A percentile compares a stretch with the other conserved stretches of the same genome.
phyloP scores from a whole-genome alignment of 2,888 invertebrate genomes.

The Parnassius smintheus region DNA sequence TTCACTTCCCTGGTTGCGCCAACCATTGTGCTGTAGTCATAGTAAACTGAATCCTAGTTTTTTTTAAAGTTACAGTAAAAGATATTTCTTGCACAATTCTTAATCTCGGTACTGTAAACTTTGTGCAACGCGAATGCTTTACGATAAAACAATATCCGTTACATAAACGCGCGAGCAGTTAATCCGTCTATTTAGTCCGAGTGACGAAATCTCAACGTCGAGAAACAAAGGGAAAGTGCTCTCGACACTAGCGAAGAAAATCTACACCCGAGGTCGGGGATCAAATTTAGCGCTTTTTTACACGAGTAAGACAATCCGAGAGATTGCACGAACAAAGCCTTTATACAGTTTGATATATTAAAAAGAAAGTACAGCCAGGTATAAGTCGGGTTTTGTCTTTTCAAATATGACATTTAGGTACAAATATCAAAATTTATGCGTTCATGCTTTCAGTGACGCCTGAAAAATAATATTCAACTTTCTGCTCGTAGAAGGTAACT shows the following conservation, averaged over 20 bases:
- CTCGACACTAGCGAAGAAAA: conserved; percentile 3
- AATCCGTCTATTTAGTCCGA: conserved; percentile 1
- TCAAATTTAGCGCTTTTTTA: conserved; percentile 8
- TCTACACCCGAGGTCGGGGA: conserved; percentile 6
- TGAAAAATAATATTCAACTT: no score
- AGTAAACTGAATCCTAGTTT: no score
- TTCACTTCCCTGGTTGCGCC: no score
- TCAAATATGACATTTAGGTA: neutral
- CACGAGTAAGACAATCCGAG: conserved; percentile 15
- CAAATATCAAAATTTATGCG: no score
- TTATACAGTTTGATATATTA: conserved; percentile 5
- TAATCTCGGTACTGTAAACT: no score
- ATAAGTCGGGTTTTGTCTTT: neutral
- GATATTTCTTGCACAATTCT: no score
- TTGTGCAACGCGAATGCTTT: no score
- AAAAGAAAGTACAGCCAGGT: neutral
- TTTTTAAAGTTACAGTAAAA: no score
- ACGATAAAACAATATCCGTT: conserved; percentile 2
- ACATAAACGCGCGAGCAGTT: neutral
- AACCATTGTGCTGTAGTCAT: no score
- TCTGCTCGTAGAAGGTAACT: no score
- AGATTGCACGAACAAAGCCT: conserved; percentile 10
- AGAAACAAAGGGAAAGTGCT: conserved; percentile 11
- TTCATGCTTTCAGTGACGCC: no score
- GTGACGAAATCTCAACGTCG: conserved; percentile 6